phyloP scores from a whole-genome alignment of 2,888 invertebrate species.

The Eupithecia centaureata region DNA sequence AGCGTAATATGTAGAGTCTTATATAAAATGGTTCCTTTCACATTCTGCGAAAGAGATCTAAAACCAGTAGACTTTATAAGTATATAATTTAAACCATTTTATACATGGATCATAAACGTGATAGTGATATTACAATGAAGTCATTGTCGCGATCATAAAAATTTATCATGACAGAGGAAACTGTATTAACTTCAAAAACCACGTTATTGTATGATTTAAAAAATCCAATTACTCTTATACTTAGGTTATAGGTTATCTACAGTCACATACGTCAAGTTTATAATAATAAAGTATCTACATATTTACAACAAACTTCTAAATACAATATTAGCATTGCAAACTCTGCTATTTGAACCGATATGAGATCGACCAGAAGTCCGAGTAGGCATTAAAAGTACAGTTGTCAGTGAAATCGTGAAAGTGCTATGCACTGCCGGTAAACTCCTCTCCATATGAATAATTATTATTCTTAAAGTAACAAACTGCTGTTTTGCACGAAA shows the following conservation, averaged over 20 bases:
- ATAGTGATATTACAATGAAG: neutral
- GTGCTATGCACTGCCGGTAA: conserved; percentile 16
- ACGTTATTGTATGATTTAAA: neutral
- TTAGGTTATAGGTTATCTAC: conserved; percentile 30
- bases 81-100: neutral
- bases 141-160: conserved; percentile 5
- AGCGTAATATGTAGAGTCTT: neutral
- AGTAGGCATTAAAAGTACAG: neutral
- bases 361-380: neutral
- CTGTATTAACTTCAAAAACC: neutral
- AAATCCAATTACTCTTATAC: neutral
- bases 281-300: neutral
- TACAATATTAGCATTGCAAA: conserved; percentile 1
- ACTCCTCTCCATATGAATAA: conserved; percentile 23
- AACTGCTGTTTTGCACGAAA: conserved; percentile 28
- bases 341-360: neutral
- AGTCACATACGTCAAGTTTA: conserved; percentile 18
- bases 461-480: conserved; percentile 16
- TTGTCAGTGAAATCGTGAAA: conserved; percentile 28
- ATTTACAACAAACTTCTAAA: conserved; percentile 3
- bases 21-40: neutral
- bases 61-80: neutral
- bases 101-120: neutral
- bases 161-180: neutral
- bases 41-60: neutral